phyloP scores from a whole-genome alignment of 1,140 invertebrate genomes.

The Habropoda laboriosa region DNA sequence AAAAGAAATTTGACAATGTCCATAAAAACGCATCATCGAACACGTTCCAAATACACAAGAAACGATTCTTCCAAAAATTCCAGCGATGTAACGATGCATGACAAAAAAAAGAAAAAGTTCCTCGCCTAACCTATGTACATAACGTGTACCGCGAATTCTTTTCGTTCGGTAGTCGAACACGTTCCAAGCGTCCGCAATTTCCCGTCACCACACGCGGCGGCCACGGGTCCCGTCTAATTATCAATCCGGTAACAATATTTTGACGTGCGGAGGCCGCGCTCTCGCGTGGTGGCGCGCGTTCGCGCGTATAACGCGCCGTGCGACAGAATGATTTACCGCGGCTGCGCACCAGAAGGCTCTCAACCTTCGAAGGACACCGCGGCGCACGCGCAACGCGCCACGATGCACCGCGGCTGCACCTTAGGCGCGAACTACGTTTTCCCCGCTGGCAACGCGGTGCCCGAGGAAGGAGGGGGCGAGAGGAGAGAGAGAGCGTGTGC shows the following conservation, averaged over 20 bases:
- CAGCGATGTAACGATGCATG: no score
- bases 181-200: background rate
- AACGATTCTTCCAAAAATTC: no score
- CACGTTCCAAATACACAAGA: no score
- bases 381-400: slow-evolving; percentile 44
- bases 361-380: slow-evolving; percentile 58
- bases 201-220: background rate
- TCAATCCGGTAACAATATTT: slow-evolving; percentile 30
- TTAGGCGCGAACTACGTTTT: slow-evolving; percentile 30
- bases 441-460: background rate
- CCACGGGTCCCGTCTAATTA: slow-evolving; percentile 3
- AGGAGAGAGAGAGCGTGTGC: background rate
- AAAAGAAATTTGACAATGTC: no score
- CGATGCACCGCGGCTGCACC: slow-evolving; percentile 16
- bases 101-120: no score
- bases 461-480: background rate
- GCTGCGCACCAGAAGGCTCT: slow-evolving; percentile 45
- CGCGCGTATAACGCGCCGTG: slow-evolving; percentile 33
- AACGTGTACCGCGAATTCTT: no score
- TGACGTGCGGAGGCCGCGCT: slow-evolving; percentile 3
- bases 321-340: slow-evolving; percentile 44
- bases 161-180: background rate
- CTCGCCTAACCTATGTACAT: no score
- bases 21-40: no score
- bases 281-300: background rate